Evolutionary conservation across 2,888 invertebrate genomes (phyloP).

Genomic region (Andrena praecox): DNA sequence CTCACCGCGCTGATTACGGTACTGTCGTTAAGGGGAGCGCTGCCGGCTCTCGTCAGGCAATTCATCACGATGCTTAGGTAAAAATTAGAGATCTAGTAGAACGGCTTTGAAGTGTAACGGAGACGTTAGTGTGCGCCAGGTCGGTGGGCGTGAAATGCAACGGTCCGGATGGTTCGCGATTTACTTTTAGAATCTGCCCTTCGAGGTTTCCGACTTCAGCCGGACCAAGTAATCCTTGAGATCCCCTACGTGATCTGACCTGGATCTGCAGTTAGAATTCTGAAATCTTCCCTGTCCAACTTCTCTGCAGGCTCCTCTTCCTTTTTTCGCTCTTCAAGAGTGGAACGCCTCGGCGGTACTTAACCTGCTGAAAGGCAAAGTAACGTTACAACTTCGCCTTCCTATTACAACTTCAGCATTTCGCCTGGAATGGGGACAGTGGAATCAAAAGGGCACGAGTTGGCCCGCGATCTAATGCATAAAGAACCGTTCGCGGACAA

Average conservation of each 20-base stretch:
- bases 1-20: slow-evolving; percentile 64
- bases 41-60: slow-evolving; percentile 66
- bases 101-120: neutral
- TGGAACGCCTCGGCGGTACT: too few species aligned
- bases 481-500: neutral
- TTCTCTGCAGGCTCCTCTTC: neutral
- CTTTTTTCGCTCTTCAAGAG: neutral
- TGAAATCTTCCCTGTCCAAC: neutral
- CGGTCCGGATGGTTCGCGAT: neutral
- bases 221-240: neutral
- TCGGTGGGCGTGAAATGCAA: neutral
- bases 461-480: too few species aligned
- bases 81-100: neutral
- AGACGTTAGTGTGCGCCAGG: too few species aligned
- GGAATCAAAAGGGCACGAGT: too few species aligned
- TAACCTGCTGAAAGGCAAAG: too few species aligned
- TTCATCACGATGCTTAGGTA: slow-evolving; percentile 13
- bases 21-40: slow-evolving; percentile 72
- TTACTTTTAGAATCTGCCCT: slow-evolving; percentile 1
- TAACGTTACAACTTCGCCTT: too few species aligned
- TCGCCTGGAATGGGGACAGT: too few species aligned
- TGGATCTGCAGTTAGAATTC: slow-evolving; percentile 2
- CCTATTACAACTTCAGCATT: too few species aligned
- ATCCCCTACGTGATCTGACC: neutral
- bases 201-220: neutral